A percentile compares a stretch with the other conserved stretches of the same genome.
phyloP scores from a whole-genome alignment of 2,888 invertebrate species.

The Drosophila algonquin region DNA sequence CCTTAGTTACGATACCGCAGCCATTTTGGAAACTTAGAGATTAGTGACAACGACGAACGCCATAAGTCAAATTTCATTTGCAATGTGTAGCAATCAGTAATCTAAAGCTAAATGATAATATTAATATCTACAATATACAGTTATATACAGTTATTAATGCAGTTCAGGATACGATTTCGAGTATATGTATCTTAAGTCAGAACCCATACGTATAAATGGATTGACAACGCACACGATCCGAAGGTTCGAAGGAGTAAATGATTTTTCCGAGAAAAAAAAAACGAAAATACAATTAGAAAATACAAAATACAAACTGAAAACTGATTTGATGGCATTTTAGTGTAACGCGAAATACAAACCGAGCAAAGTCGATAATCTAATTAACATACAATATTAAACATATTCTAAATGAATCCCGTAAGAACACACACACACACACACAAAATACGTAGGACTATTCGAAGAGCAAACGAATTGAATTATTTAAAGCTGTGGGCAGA shows the following conservation, averaged over 20 bases:
- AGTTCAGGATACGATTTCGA: slow-evolving; percentile 50
- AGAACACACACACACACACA: slow-evolving; percentile 19
- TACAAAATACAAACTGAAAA: slow-evolving; percentile 54
- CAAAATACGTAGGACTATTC: slow-evolving; percentile 58
- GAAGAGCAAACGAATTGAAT: neutral
- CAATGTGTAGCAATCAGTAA: slow-evolving; percentile 75
- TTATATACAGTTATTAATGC: slow-evolving; percentile 41
- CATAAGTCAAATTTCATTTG: slow-evolving; percentile 60
- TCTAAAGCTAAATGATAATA: slow-evolving; percentile 31
- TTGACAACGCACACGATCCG: slow-evolving; percentile 65
- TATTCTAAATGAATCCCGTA: slow-evolving; percentile 47
- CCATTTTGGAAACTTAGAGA: slow-evolving; percentile 33
- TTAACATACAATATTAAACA: slow-evolving; percentile 37
- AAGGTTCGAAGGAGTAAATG: slow-evolving; percentile 30
- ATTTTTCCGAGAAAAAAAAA: slow-evolving; percentile 17
- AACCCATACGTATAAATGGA: slow-evolving; percentile 39
- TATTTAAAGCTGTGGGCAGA: neutral
- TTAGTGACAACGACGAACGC: slow-evolving; percentile 10
- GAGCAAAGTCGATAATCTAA: slow-evolving; percentile 47
- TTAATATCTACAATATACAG: slow-evolving; percentile 45
- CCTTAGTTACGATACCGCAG: slow-evolving; percentile 42
- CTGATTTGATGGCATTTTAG: slow-evolving; percentile 75
- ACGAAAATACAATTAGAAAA: slow-evolving; percentile 23
- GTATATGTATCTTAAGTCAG: slow-evolving; percentile 44
- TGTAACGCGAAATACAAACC: slow-evolving; percentile 38